Evolutionary conservation across 2,888 invertebrate genomes (phyloP).

Genomic region (Sipha maydis): DNA sequence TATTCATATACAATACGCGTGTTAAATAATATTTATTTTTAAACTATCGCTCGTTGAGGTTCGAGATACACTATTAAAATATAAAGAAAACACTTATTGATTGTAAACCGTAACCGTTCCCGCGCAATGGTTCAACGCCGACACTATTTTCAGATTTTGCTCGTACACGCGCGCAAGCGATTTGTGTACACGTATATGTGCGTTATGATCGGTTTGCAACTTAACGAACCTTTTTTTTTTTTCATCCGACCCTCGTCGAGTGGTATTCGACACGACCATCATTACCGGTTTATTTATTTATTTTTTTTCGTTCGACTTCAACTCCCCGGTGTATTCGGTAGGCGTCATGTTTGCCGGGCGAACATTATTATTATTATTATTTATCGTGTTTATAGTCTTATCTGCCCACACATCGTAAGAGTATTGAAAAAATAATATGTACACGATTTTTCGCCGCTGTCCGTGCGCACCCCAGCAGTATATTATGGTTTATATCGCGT

Average conservation of each 20-base stretch:
- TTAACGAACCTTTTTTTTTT: conserved; percentile 56
- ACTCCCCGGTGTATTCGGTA: conserved; percentile 34
- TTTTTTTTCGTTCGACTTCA: conserved; percentile 2
- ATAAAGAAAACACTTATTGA: too few relatives aligned
- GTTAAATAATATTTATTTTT: too few relatives aligned
- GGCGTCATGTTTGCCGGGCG: conserved; percentile 48
- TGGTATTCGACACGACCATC: conserved; percentile 57
- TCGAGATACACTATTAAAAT: too few relatives aligned
- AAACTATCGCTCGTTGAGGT: too few relatives aligned
- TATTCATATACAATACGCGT: too few relatives aligned
- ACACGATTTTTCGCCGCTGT: conserved; percentile 16
- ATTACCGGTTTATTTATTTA: conserved; percentile 28
- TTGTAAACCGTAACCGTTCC: too few relatives aligned
- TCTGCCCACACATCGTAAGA: conserved; percentile 56
- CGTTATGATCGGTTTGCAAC: conserved; percentile 31
- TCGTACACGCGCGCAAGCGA: too few relatives aligned
- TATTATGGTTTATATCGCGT: conserved; percentile 11
- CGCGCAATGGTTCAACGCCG: too few relatives aligned
- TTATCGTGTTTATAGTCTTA: conserved; percentile 62
- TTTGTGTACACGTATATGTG: not conserved
- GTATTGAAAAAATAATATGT: conserved; percentile 43
- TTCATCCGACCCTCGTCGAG: conserved; percentile 20
- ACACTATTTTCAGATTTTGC: too few relatives aligned
- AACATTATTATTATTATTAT: conserved; percentile 52
- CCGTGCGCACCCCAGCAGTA: not conserved